A percentile compares a stretch with the other conserved stretches of the same genome.
Conservation (phyloP, 2,797 vertebrate genomes). For the Manis pentadactyla region DNA sequence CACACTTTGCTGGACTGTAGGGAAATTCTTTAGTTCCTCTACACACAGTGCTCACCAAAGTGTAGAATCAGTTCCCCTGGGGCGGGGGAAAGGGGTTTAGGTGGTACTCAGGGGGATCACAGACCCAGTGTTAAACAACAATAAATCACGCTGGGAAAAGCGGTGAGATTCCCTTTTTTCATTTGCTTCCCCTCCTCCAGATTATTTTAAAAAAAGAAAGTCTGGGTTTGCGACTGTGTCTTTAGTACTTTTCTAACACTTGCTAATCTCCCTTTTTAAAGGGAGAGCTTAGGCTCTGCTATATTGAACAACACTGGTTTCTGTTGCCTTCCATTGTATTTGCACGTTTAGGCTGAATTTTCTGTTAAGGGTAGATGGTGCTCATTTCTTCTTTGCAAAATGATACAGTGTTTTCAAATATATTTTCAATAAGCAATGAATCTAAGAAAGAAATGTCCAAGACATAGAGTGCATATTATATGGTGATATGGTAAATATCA, state of each 20-base stretch:
- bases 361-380: not conserved
- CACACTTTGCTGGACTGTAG: not conserved
- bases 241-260: not conserved
- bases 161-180: not conserved
- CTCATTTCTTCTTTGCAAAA: not conserved
- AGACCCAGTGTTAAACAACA: not conserved
- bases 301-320: not conserved
- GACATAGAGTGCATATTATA: not conserved
- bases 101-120: not conserved
- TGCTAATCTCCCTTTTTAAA: conserved; percentile 1
- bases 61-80: not conserved
- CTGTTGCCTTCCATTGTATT: not conserved
- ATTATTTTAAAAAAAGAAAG: not conserved
- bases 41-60: not conserved
- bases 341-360: not conserved
- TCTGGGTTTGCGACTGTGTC: not conserved
- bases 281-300: not conserved
- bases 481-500: not conserved
- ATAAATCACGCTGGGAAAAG: not conserved
- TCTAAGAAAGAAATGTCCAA: not conserved
- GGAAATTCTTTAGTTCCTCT: conserved; percentile 58
- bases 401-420: not conserved
- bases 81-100: not conserved
- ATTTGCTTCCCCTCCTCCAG: not conserved
- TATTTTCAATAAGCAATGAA: not conserved